Conservation (phyloP, 2,113 vertebrate genomes). For the Rynchops niger region DNA sequence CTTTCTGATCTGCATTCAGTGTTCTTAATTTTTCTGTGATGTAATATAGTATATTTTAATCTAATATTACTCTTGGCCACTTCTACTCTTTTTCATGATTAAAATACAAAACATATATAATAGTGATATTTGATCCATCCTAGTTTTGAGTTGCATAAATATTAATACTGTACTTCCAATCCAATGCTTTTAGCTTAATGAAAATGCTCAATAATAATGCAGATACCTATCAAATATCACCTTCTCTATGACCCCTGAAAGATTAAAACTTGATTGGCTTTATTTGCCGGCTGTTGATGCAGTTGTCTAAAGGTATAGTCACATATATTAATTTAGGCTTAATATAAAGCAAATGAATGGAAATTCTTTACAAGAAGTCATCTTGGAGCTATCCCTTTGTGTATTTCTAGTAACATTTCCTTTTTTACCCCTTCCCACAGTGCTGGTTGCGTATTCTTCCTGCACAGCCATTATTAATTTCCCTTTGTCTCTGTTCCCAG, state of each 20-base stretch:
- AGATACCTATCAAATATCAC: background rate
- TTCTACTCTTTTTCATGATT: background rate
- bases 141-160: background rate
- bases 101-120: background rate
- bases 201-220: background rate
- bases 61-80: background rate
- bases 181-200: constrained; percentile 16
- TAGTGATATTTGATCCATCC: background rate
- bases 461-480: background rate
- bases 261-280: background rate
- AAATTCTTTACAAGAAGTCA: background rate
- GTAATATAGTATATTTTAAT: background rate
- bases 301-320: background rate
- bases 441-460: background rate
- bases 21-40: background rate
- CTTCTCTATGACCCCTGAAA: background rate
- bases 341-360: background rate
- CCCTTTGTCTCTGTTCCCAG: background rate
- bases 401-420: background rate
- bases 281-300: background rate
- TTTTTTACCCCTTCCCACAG: background rate
- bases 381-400: background rate
- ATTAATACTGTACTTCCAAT: background rate
- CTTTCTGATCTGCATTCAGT: background rate
- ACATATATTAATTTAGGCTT: background rate